Percentiles rank a stretch among this genome's conserved stretches.
Conservation (phyloP, 92 coral and sea anemone genomes). For the Anthopleura xanthogrammica region DNA sequence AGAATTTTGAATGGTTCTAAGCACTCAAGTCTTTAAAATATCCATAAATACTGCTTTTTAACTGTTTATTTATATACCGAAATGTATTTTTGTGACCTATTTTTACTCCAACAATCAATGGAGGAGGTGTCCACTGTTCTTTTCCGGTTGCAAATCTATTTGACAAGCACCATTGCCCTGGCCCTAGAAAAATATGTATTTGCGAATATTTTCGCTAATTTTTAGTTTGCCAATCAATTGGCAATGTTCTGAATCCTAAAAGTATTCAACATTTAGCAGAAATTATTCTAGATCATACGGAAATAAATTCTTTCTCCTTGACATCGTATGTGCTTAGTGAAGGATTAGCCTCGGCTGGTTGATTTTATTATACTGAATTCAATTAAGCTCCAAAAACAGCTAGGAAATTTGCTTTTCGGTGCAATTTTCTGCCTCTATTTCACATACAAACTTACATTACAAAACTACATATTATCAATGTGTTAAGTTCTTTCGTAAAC, state of each 20-base stretch:
- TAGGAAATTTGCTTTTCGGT: neutral
- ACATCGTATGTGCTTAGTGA: neutral
- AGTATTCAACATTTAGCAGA: neutral
- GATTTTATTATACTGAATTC: neutral
- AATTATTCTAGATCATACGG: neutral
- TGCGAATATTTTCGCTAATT: neutral
- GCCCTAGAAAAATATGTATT: neutral
- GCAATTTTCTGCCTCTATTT: too few species aligned
- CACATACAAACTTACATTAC: too few species aligned
- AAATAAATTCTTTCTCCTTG: neutral
- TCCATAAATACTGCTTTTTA: neutral
- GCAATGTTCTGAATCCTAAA: neutral
- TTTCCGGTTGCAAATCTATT: too few species aligned
- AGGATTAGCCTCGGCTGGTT: neutral
- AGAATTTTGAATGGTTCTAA: too few species aligned
- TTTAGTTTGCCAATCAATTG: too few species aligned
- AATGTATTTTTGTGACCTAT: too few species aligned
- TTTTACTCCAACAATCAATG: too few species aligned
- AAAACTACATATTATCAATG: too few species aligned
- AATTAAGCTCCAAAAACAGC: neutral
- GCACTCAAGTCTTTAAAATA: neutral
- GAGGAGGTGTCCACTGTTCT: too few species aligned
- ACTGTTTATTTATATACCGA: too few species aligned
- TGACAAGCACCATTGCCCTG: too few species aligned
- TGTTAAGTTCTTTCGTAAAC: too few species aligned